Percentiles rank a stretch among this genome's conserved stretches.
Conservation (phyloP, 2,888 invertebrate genomes). For the Hydrotaea diabolus region DNA sequence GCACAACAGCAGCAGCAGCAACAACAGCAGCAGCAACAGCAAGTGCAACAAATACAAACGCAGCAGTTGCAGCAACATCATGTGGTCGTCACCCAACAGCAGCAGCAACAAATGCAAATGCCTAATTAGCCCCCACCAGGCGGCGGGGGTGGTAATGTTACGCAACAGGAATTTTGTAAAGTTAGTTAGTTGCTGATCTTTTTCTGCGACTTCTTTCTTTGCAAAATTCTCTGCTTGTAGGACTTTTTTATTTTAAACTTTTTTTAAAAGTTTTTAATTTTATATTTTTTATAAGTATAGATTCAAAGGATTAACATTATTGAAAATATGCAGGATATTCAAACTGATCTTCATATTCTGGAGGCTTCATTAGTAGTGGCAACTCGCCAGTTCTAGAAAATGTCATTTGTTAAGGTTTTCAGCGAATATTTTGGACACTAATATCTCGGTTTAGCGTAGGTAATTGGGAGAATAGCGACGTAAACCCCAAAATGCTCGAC, state of each 20-base stretch:
- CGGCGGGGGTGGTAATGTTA: conserved; percentile 67
- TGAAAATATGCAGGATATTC: too few species aligned
- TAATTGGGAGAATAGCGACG: too few species aligned
- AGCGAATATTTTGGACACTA: too few species aligned
- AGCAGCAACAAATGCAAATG: conserved; percentile 77
- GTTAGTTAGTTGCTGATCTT: conserved; percentile 74
- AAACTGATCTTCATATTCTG: too few species aligned
- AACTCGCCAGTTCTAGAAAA: too few species aligned
- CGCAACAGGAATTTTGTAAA: conserved; percentile 78
- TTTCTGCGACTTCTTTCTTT: background rate
- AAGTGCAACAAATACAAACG: conserved; percentile 70
- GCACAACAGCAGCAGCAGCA: conserved; percentile 69
- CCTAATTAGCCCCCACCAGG: conserved; percentile 77
- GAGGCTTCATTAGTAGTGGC: too few species aligned
- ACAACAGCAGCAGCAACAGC: conserved; percentile 73
- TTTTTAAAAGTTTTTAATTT: too few species aligned
- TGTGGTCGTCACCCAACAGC: conserved; percentile 69
- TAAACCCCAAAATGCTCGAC: too few species aligned
- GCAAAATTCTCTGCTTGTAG: conserved; percentile 2
- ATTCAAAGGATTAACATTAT: too few species aligned
- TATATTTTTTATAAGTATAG: too few species aligned
- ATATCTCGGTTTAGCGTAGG: too few species aligned
- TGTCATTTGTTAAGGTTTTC: too few species aligned
- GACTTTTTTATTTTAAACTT: background rate
- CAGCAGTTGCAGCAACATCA: conserved; percentile 73